These are phyloP conservation scores for Noturus placidus DNA, from an alignment of 2,113 vertebrate species.

Conservation along the genomic window DNA sequence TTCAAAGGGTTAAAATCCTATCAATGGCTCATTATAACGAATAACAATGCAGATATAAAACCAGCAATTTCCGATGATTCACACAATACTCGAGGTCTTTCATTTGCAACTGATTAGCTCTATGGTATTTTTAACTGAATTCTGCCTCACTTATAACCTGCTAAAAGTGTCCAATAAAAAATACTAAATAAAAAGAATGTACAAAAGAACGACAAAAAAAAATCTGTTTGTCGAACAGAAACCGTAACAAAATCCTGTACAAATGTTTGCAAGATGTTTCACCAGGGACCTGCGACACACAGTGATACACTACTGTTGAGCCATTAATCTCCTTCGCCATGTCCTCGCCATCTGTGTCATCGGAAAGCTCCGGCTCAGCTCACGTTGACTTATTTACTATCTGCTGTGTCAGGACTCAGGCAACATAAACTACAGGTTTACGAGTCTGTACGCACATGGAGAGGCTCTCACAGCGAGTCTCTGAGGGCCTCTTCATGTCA, in stretches of 20 bases:
- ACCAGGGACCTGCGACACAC: background rate
- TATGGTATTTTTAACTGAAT: background rate
- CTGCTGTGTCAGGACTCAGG: constrained; percentile 51
- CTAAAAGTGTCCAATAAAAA: background rate
- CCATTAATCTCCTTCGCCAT: constrained; percentile 29
- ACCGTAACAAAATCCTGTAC: background rate
- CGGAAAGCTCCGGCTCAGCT: constrained; percentile 38
- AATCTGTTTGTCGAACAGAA: background rate
- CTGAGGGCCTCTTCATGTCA: constrained; percentile 49
- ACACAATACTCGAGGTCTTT: background rate
- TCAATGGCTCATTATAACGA: background rate
- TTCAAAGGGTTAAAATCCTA: background rate
- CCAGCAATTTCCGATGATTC: background rate
- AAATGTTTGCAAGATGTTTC: background rate
- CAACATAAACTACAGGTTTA: constrained; percentile 62
- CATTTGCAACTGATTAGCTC: background rate
- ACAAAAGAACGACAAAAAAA: background rate
- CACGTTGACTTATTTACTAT: constrained; percentile 56
- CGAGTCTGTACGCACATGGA: constrained; percentile 55
- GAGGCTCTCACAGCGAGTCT: constrained; percentile 41
- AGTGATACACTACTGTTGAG: background rate
- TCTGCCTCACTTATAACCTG: background rate
- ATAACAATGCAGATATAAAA: background rate
- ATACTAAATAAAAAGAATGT: background rate
- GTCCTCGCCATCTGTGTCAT: constrained; percentile 41